Evolutionary conservation across 2,888 invertebrate genomes (phyloP).

Genomic region (Stenurella melanura): DNA sequence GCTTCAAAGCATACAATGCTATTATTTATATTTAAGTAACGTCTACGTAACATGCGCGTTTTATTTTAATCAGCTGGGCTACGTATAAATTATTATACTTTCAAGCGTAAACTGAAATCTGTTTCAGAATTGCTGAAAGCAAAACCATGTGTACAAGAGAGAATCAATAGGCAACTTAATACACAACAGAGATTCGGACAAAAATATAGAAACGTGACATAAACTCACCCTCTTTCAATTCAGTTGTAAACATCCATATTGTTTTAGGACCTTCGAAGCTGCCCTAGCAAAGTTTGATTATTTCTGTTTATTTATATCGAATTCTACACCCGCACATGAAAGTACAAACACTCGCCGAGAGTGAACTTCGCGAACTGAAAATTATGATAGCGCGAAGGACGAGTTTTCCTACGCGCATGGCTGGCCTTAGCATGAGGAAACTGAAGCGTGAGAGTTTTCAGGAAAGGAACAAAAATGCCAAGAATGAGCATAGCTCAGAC

Average conservation of each 20-base stretch:
- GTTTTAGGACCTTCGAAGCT: not conserved
- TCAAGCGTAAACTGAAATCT: slow-evolving; percentile 34
- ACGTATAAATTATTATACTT: slow-evolving; percentile 4
- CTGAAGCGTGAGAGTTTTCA: slow-evolving; percentile 10
- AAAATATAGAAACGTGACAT: slow-evolving; percentile 26
- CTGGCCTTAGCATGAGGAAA: slow-evolving; percentile 4
- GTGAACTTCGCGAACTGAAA: slow-evolving; percentile 49
- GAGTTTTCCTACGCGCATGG: slow-evolving; percentile 28
- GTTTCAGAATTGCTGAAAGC: slow-evolving; percentile 33
- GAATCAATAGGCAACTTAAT: slow-evolving; percentile 38
- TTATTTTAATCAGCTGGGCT: slow-evolving; percentile 31
- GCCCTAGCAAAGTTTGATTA: slow-evolving; percentile 21
- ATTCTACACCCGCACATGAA: slow-evolving; percentile 37
- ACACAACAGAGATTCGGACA: not conserved
- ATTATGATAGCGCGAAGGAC: slow-evolving; percentile 36
- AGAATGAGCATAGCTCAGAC: not conserved
- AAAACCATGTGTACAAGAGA: slow-evolving; percentile 36
- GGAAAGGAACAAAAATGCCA: not conserved
- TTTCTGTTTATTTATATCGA: slow-evolving; percentile 39
- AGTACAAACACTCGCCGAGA: slow-evolving; percentile 42
- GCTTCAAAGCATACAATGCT: not conserved
- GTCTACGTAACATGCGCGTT: slow-evolving; percentile 3
- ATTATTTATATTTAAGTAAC: slow-evolving; percentile 13
- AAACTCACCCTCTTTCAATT: slow-evolving; percentile 30
- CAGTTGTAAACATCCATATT: not conserved